Base-by-base conservation (phyloP, 2,888 invertebrate genomes). In the Drosophila nr. fundita region DNA sequence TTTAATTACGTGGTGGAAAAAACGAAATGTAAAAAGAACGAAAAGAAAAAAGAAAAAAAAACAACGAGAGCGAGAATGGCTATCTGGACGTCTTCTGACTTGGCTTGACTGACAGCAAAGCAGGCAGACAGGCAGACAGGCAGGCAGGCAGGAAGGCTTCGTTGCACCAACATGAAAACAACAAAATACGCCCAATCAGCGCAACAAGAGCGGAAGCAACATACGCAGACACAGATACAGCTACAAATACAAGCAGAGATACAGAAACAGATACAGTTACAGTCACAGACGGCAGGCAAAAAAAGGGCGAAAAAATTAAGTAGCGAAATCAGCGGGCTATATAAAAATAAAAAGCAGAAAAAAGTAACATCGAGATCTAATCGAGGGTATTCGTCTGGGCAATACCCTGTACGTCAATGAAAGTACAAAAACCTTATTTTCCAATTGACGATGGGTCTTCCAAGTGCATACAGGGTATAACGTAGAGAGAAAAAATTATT, bases 1-100 rank as follows among this genome's bases (percentile, higher is more conserved):
- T 92, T 91, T 92, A 92, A 91, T 92, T 92, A 92, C 91, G 91
- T 91, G 92, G 89, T 83, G 60, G 36, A 68, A 42, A 60, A 62
- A 65, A 53, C 48, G 42, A 54, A 59, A 64, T 69, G 61, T 7
- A 13, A 18, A 36, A 18, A 7, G 21, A n/a, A 55, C 7, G 0
- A 27, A 29, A 49, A 53, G 55, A 42, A 59, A 57, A 67, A 24
- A 24, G 24, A 24, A 66, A 34, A 54, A 45, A 21, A 36, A 27
- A 55, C 50, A 63, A 60, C 65, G 71, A 38, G 52, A 72, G 65
- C 73, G 78, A 74, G 68, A 63, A 73, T 74, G 76, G 66, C 58
- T 53, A 54, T 86, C 65, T 84, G 73, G 76, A 69, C 63, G 67
- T 66, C 58, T 66, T 69, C 67, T 63, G 78, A 70, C 75, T 73